A percentile compares a stretch with the other conserved stretches of the same genome.
Conservation (phyloP, 1,140 invertebrate genomes). For the Drosophila nigrodunni region DNA sequence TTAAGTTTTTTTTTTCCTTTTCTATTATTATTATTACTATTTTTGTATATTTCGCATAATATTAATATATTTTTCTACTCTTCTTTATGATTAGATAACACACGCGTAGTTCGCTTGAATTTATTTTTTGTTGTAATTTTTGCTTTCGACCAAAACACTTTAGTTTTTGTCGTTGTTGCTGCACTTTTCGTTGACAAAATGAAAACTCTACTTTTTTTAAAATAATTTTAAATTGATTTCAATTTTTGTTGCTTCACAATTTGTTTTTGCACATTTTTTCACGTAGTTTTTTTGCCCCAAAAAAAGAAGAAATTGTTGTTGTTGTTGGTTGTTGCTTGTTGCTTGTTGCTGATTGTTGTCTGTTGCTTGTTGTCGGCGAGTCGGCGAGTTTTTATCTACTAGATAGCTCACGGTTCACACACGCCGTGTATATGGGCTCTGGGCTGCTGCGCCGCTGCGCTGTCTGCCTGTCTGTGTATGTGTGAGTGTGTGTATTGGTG, state of each 20-base stretch:
- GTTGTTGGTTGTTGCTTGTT: conserved; percentile 19
- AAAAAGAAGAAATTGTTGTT: conserved; percentile 15
- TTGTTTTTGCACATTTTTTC: conserved; percentile 29
- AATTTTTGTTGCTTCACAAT: not conserved
- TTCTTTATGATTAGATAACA: conserved; percentile 75
- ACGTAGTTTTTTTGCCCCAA: conserved; percentile 11
- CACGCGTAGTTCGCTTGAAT: conserved; percentile 54
- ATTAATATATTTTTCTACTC: conserved; percentile 23
- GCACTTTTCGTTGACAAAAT: conserved; percentile 7
- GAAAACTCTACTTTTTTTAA: not conserved
- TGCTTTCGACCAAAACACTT: not conserved
- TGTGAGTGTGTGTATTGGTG: conserved; percentile 1
- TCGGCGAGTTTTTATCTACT: conserved; percentile 80
- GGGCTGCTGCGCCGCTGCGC: conserved; percentile 29
- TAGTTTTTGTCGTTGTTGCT: not conserved
- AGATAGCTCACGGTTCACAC: conserved; percentile 70
- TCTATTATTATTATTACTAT: conserved; percentile 26
- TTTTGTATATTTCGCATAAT: not conserved
- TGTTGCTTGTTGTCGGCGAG: conserved; percentile 66
- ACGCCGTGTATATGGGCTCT: conserved; percentile 67
- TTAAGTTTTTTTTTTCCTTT: not conserved
- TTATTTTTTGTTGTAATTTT: conserved; percentile 20
- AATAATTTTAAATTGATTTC: not conserved
- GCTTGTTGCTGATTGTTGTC: conserved; percentile 27
- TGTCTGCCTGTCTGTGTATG: conserved; percentile 5